Conservation (phyloP, 2,888 invertebrate species). For the Ferdinandea cuprea region DNA sequence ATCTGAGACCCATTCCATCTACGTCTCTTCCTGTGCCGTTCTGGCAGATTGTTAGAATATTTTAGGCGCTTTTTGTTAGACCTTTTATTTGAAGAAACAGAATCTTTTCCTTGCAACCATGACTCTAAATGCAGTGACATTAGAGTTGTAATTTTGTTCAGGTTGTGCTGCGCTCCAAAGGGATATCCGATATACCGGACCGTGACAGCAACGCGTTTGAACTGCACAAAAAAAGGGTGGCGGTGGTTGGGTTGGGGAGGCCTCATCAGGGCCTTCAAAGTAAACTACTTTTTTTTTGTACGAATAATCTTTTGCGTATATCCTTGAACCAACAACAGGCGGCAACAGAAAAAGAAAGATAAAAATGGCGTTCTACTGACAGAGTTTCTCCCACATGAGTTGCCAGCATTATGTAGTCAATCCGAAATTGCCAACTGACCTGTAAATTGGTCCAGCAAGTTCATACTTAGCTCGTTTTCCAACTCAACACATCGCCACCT, state of each 20-base stretch:
- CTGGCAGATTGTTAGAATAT: background rate
- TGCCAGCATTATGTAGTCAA: constrained; percentile 3
- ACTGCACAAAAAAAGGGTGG: background rate
- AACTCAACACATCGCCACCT: constrained; percentile 26
- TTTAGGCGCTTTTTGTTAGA: background rate
- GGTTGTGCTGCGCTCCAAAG: background rate
- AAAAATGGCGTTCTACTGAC: constrained; percentile 11
- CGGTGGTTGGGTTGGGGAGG: constrained; percentile 1
- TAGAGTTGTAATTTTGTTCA: constrained; percentile 11
- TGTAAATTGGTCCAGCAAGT: constrained; percentile 57
- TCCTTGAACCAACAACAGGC: constrained; percentile 43
- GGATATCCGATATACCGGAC: no score
- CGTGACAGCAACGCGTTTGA: constrained; percentile 6
- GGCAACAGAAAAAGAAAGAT: no score
- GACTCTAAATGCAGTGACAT: constrained; percentile 17
- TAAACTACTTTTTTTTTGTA: constrained; percentile 22
- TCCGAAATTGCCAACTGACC: constrained; percentile 70
- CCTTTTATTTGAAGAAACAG: background rate
- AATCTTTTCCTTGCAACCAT: background rate
- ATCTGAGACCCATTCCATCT: background rate
- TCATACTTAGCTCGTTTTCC: constrained; percentile 28
- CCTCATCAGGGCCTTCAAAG: constrained; percentile 38
- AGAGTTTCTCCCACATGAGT: constrained; percentile 30
- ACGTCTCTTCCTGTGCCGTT: background rate
- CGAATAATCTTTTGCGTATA: constrained; percentile 46